Evolutionary conservation across 1,140 invertebrate species (phyloP).

Genomic region (Aphidius ervi): DNA sequence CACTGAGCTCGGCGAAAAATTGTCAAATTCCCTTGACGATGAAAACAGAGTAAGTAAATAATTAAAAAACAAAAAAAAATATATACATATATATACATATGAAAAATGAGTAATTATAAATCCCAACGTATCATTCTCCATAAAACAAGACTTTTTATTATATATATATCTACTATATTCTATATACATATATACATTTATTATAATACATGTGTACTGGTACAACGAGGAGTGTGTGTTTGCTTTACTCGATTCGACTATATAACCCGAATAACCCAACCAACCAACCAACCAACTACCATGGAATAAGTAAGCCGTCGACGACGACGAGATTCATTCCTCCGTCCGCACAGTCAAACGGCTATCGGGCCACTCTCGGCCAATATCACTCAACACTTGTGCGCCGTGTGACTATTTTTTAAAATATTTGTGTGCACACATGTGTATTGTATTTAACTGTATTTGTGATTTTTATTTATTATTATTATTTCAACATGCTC

Average conservation of each 20-base stretch:
- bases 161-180: too few relatives aligned
- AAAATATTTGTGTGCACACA: not conserved
- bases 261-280: not conserved
- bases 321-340: slow-evolving; percentile 15
- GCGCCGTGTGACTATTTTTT: slow-evolving; percentile 25
- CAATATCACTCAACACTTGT: slow-evolving; percentile 30
- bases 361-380: slow-evolving; percentile 49
- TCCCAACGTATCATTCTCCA: not conserved
- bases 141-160: too few relatives aligned
- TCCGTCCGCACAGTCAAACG: slow-evolving; percentile 49
- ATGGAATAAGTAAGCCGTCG: not conserved
- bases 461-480: not conserved
- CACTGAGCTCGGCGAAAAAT: slow-evolving; percentile 62
- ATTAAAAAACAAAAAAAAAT: slow-evolving; percentile 11
- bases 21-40: slow-evolving; percentile 63
- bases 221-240: not conserved
- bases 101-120: slow-evolving; percentile 3
- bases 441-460: not conserved
- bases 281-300: too few relatives aligned
- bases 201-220: too few relatives aligned
- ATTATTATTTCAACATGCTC: too few relatives aligned
- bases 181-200: too few relatives aligned
- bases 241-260: not conserved
- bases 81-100: not conserved
- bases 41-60: slow-evolving; percentile 65